Percentiles rank a stretch among this genome's conserved stretches.
Evolutionary conservation across 2,113 vertebrate species (phyloP).

Genomic region (Erythrocercus mccallii): DNA sequence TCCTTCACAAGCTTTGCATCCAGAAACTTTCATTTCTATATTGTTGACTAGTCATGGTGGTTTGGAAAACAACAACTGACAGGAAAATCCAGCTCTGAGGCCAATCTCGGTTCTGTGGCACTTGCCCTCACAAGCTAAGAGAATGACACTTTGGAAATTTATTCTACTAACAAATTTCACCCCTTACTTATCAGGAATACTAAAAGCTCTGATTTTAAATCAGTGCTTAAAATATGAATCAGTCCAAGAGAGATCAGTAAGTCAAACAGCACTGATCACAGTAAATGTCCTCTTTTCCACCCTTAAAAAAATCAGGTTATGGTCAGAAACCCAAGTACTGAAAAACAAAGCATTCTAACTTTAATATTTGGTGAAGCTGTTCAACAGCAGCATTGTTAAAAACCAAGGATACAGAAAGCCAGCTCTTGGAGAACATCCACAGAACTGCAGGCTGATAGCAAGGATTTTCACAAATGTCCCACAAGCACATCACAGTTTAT

Average conservation of each 20-base stretch:
- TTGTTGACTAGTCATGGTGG: background rate
- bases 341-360: background rate
- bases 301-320: background rate
- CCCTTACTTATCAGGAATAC: background rate
- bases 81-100: background rate
- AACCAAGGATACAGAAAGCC: background rate
- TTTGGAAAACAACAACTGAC: background rate
- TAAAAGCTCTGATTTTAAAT: background rate
- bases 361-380: background rate
- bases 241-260: background rate
- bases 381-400: background rate
- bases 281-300: background rate
- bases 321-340: background rate
- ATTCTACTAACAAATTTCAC: background rate
- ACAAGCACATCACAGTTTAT: background rate
- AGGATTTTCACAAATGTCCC: background rate
- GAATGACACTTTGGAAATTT: background rate
- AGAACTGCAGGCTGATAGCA: background rate
- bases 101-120: background rate
- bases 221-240: background rate
- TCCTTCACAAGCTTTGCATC: background rate
- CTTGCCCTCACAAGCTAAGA: background rate
- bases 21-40: background rate
- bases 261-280: background rate
- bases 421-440: background rate